Evolutionary conservation across 2,888 invertebrate species (phyloP).

Genomic region (Habroteleia sp.): DNA sequence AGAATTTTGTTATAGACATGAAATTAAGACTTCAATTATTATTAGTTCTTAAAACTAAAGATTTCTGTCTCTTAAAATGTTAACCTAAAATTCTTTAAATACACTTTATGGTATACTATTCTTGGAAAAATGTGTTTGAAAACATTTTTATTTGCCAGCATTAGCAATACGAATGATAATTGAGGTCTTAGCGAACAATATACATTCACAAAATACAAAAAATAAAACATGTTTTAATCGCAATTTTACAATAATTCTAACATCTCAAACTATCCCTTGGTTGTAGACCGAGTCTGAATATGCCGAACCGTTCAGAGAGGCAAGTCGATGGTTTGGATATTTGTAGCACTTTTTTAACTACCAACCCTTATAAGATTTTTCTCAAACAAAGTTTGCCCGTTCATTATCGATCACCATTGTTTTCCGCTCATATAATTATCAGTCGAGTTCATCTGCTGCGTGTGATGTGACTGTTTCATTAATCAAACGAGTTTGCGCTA

Average conservation of each 20-base stretch:
- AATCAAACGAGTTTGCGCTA: conserved; percentile 75
- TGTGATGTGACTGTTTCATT: conserved; percentile 73
- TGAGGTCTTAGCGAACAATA: conserved; percentile 27
- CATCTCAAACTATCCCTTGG: conserved; percentile 79
- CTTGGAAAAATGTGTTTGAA: too few relatives aligned
- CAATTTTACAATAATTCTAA: conserved; percentile 73
- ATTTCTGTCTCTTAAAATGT: too few relatives aligned
- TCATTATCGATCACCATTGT: conserved; percentile 55
- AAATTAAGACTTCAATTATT: conserved; percentile 40
- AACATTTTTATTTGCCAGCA: too few relatives aligned
- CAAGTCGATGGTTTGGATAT: conserved; percentile 82
- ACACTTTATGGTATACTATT: too few relatives aligned
- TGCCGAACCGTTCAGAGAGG: conserved; percentile 82
- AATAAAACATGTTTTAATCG: too few relatives aligned
- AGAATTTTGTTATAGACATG: conserved; percentile 3
- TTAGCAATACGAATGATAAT: not conserved
- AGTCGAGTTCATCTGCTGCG: conserved; percentile 75
- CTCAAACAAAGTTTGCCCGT: conserved; percentile 36
- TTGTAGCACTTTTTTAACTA: conserved; percentile 76
- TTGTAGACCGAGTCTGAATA: conserved; percentile 81
- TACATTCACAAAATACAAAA: conserved; percentile 11
- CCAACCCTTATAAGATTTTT: conserved; percentile 67
- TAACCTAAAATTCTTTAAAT: too few relatives aligned
- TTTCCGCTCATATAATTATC: conserved; percentile 46
- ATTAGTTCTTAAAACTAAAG: too few relatives aligned